Evolutionary conservation across 2,797 vertebrate species (phyloP).

Genomic region (Malurus splendens): DNA sequence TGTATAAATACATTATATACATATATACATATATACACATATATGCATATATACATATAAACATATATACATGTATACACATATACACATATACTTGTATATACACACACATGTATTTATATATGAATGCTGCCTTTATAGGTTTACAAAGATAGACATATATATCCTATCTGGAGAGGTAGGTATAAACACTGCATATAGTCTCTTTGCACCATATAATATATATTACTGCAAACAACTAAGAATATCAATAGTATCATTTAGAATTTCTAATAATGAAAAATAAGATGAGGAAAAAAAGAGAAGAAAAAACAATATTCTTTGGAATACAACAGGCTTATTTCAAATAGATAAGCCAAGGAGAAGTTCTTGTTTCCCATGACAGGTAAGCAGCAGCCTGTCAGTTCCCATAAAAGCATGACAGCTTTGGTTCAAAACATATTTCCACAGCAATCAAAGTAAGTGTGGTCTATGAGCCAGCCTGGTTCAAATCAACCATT

Average conservation of each 20-base stretch:
- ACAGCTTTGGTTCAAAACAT: neutral
- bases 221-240: neutral
- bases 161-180: fast-evolving
- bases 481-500: neutral
- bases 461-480: neutral
- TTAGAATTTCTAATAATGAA: neutral
- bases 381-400: neutral
- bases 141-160: neutral
- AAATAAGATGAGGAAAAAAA: neutral
- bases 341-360: neutral
- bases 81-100: too few relatives aligned
- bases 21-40: too few relatives aligned
- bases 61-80: too few relatives aligned
- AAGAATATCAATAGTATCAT: neutral
- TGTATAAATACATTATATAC: neutral
- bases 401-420: neutral
- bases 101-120: too few relatives aligned
- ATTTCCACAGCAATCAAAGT: neutral
- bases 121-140: fast-evolving
- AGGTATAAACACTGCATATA: neutral
- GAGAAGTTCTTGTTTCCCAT: neutral
- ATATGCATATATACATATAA: neutral
- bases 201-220: neutral
- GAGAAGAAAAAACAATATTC: fast-evolving
- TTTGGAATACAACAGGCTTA: neutral